Conservation (phyloP, 2,797 vertebrate species). For the Synanceia verrucosa region DNA sequence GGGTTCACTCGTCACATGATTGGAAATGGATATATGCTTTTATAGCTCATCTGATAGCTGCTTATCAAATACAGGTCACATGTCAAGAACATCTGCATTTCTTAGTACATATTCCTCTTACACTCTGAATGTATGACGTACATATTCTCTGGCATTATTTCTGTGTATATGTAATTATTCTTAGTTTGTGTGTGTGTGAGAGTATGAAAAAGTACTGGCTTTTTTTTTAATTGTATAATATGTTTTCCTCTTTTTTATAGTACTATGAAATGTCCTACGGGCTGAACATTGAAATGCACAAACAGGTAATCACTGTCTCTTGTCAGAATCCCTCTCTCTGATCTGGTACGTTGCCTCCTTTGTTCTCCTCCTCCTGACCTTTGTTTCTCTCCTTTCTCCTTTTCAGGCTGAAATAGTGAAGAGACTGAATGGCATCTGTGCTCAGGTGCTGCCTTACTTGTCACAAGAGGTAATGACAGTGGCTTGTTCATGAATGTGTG, state of each 20-base stretch:
- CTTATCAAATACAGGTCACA: neutral
- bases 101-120: neutral
- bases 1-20: neutral
- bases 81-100: neutral
- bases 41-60: neutral
- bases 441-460: constrained; percentile 97
- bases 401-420: constrained; percentile 97
- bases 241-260: constrained; percentile 65
- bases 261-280: constrained; percentile 99
- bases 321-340: too few species aligned
- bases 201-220: neutral
- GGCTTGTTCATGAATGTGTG: neutral
- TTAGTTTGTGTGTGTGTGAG: neutral
- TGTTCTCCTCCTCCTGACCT: neutral
- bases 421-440: constrained; percentile 97
- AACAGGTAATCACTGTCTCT: constrained; percentile 85
- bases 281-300: constrained; percentile 99
- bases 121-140: neutral
- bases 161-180: neutral
- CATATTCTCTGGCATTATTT: neutral
- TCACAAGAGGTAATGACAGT: constrained; percentile 92
- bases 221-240: neutral
- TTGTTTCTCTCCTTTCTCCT: too few species aligned
- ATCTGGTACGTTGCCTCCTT: neutral
- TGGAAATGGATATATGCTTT: neutral